These are phyloP conservation scores for Pardosa pseudoannulata DNA, from an alignment of 2,888 invertebrate genomes.

Conservation along the genomic window DNA sequence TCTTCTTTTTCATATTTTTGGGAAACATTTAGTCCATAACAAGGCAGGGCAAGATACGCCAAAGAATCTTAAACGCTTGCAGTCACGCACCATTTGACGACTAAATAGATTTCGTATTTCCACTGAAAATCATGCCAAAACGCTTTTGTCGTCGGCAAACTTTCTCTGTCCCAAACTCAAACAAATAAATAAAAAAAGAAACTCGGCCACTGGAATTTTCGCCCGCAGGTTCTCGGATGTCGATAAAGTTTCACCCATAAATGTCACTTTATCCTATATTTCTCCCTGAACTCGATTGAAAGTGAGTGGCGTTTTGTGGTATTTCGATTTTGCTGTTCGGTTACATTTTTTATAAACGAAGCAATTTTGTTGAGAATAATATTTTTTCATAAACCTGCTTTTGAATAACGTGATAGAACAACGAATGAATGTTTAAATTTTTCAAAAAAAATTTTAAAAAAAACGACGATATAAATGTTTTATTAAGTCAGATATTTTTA, in stretches of 20 bases:
- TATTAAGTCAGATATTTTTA: no score
- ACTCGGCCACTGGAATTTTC: neutral
- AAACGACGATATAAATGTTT: no score
- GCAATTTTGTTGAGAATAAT: no score
- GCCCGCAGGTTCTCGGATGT: neutral
- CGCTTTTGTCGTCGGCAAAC: neutral
- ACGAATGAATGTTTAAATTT: no score
- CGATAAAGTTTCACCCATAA: neutral
- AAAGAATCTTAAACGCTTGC: neutral
- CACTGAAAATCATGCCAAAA: neutral
- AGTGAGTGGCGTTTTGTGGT: no score
- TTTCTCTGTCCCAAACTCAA: neutral
- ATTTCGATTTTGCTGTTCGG: no score
- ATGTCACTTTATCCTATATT: neutral
- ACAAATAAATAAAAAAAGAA: neutral
- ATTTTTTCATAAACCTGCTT: no score
- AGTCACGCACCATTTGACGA: constrained; percentile 47
- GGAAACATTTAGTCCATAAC: neutral
- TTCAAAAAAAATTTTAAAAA: no score
- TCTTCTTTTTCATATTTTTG: no score
- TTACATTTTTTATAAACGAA: no score
- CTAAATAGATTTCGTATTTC: constrained; percentile 32
- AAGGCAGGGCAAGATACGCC: neutral
- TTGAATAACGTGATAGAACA: no score
- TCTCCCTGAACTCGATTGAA: no score